These are phyloP conservation scores for Rhabdomys pumilio DNA, from an alignment of 2,797 vertebrate genomes.

Conservation along the genomic window DNA sequence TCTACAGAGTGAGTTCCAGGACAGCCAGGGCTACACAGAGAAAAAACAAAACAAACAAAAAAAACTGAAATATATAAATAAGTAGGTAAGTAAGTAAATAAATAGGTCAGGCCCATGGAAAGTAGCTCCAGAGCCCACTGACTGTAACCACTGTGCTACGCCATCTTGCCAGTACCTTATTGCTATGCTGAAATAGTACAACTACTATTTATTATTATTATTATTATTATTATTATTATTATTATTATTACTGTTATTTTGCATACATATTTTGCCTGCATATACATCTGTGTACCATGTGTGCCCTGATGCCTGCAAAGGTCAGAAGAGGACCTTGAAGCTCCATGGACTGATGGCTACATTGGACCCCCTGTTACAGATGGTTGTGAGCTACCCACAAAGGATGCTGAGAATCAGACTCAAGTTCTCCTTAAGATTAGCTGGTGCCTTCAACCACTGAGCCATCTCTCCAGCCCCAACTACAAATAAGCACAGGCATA, in stretches of 20 bases:
- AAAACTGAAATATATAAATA: not conserved
- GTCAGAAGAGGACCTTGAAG: not conserved
- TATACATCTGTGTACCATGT: not conserved
- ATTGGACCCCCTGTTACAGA: not conserved
- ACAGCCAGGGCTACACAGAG: too few relatives aligned
- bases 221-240: too few relatives aligned
- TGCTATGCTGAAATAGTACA: not conserved
- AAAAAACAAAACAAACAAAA: too few relatives aligned
- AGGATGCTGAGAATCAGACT: not conserved
- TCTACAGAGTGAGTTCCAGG: too few relatives aligned
- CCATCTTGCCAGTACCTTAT: not conserved
- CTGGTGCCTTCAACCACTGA: not conserved
- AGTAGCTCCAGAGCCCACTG: not conserved
- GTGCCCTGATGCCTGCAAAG: not conserved
- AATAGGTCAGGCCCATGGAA: not conserved
- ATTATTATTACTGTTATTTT: too few relatives aligned
- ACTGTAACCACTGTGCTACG: rapidly evolving
- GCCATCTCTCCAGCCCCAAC: not conserved
- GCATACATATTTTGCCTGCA: not conserved
- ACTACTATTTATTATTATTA: not conserved
- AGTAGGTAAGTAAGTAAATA: too few relatives aligned
- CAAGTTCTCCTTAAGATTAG: not conserved
- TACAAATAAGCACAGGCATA: not conserved
- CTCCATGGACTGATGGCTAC: not conserved
- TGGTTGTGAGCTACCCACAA: not conserved